Evolutionary conservation across 2,113 vertebrate species (phyloP).

Genomic region (Catharus fuscescens): DNA sequence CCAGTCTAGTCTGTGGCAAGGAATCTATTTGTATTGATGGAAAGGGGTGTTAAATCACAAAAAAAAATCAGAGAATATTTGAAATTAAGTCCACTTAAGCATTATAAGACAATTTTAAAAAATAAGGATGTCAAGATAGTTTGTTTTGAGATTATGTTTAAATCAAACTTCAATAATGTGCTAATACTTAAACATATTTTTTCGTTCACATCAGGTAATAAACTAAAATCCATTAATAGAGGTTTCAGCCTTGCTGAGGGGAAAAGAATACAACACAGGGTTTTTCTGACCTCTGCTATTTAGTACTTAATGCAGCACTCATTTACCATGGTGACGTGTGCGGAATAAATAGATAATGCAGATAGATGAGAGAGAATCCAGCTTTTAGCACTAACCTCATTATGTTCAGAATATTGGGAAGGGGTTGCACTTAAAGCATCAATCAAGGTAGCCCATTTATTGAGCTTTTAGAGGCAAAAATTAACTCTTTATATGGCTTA

Average conservation of each 20-base stretch:
- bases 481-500: neutral
- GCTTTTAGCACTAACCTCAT: slow-evolving; percentile 63
- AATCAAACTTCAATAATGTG: neutral
- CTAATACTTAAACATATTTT: neutral
- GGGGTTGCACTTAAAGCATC: slow-evolving; percentile 48
- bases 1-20: neutral
- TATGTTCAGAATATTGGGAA: slow-evolving; percentile 37
- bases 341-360: slow-evolving; percentile 43
- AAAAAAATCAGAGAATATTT: neutral
- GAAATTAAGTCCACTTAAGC: neutral
- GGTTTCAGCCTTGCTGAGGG: neutral
- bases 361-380: slow-evolving; percentile 48
- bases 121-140: neutral
- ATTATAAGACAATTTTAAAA: neutral
- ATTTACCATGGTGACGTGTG: slow-evolving; percentile 37
- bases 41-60: neutral
- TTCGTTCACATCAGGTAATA: neutral
- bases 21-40: neutral
- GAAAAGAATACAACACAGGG: neutral
- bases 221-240: slow-evolving; percentile 25
- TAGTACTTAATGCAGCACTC: slow-evolving; percentile 48
- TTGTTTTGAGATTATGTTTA: neutral
- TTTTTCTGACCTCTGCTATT: slow-evolving; percentile 45
- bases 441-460: slow-evolving; percentile 25
- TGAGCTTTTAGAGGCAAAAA: neutral